Evolutionary conservation across 2,888 invertebrate genomes (phyloP).

Genomic region (Nematopogon swammerdamellus): DNA sequence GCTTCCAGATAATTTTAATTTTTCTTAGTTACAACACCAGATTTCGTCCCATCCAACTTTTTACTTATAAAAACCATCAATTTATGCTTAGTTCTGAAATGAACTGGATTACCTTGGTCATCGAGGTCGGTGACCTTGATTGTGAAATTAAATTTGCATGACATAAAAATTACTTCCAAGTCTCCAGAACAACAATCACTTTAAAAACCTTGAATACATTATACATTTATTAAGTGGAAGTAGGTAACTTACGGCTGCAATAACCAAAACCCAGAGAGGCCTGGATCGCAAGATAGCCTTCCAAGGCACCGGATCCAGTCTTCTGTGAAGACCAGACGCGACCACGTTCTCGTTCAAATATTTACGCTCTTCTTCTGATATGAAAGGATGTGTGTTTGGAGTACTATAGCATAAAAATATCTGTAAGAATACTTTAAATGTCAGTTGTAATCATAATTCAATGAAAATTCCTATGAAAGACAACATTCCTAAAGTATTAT

Average conservation of each 20-base stretch:
- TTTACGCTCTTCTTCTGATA: conserved; percentile 44
- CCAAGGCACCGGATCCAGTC: conserved; percentile 65
- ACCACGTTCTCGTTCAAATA: conserved; percentile 51
- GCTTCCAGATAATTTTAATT: no score
- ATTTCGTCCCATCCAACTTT: no score
- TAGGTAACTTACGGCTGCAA: conserved; percentile 64
- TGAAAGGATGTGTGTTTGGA: conserved; percentile 49
- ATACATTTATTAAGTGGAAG: no score
- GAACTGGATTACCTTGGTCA: no score
- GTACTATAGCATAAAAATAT: conserved; percentile 43
- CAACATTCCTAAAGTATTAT: background rate
- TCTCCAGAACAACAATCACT: no score
- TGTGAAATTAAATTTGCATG: no score
- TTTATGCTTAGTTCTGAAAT: no score
- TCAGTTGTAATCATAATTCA: background rate
- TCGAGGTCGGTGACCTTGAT: no score
- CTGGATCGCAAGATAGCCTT: conserved; percentile 59
- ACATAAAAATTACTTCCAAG: no score
- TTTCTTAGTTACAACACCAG: no score
- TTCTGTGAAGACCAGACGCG: conserved; percentile 48
- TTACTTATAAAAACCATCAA: no score
- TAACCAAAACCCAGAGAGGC: conserved; percentile 67
- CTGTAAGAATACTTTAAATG: conserved; percentile 23
- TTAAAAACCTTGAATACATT: no score
- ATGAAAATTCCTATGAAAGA: conserved; percentile 2